phyloP scores from a whole-genome alignment of 1,140 invertebrate species.

The Diprion similis region DNA sequence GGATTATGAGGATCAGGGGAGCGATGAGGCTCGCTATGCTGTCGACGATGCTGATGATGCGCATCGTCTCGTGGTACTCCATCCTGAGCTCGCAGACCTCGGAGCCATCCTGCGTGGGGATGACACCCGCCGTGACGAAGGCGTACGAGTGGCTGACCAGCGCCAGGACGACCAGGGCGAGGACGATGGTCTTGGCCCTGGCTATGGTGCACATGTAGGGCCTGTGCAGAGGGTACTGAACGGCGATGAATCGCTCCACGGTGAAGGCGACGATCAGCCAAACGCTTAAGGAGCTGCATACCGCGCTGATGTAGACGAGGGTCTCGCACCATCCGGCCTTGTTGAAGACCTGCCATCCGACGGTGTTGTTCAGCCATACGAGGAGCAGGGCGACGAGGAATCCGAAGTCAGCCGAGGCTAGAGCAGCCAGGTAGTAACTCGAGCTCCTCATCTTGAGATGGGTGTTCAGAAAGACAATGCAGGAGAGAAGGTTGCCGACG shows the following conservation, averaged over 20 bases:
- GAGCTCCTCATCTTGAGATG: slow-evolving; percentile 66
- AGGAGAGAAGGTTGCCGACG: slow-evolving; percentile 65
- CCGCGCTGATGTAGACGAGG: slow-evolving; percentile 65
- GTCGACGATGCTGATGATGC: slow-evolving; percentile 65
- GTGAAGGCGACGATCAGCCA: slow-evolving; percentile 73
- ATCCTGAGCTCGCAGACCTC: slow-evolving; percentile 57
- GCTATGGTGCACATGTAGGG: slow-evolving; percentile 69
- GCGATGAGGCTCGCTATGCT: slow-evolving; percentile 64
- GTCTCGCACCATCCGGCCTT: slow-evolving; percentile 65
- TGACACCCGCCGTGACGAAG: slow-evolving; percentile 60
- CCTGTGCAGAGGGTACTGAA: slow-evolving; percentile 70
- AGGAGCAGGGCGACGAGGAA: slow-evolving; percentile 62
- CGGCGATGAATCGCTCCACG: slow-evolving; percentile 70
- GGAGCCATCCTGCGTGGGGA: slow-evolving; percentile 45
- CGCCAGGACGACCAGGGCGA: slow-evolving; percentile 54
- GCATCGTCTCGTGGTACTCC: slow-evolving; percentile 59
- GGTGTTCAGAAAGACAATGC: slow-evolving; percentile 65
- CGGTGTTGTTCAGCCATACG: slow-evolving; percentile 63
- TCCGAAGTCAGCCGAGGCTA: slow-evolving; percentile 64
- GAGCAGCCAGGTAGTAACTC: slow-evolving; percentile 67
- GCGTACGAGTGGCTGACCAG: slow-evolving; percentile 63
- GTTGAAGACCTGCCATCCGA: slow-evolving; percentile 63
- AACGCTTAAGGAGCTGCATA: slow-evolving; percentile 66
- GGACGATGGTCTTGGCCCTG: slow-evolving; percentile 65
- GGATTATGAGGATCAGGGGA: slow-evolving; percentile 64